Conservation (phyloP, 2,888 invertebrate species). For the Danaus chrysippus region DNA sequence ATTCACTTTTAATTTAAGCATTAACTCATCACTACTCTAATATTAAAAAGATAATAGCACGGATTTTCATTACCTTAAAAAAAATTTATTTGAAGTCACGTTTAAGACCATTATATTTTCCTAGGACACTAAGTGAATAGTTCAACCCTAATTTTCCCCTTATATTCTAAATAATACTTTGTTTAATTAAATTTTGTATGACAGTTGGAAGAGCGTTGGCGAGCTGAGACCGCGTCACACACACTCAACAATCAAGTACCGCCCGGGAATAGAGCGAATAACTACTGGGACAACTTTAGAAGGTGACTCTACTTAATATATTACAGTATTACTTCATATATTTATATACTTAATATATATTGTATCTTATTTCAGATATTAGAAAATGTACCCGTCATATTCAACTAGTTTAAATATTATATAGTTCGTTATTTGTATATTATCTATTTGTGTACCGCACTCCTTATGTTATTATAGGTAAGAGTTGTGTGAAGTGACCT, state of each 20-base stretch:
- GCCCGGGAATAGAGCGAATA: slow-evolving; percentile 93
- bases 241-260: slow-evolving; percentile 94
- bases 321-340: slow-evolving; percentile 8
- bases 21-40: too few relatives aligned
- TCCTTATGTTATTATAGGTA: slow-evolving; percentile 43
- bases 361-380: slow-evolving; percentile 69
- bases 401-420: slow-evolving; percentile 31
- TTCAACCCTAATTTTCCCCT: too few relatives aligned
- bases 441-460: slow-evolving; percentile 32
- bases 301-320: slow-evolving; percentile 75
- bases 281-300: slow-evolving; percentile 96
- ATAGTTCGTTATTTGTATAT: slow-evolving; percentile 37
- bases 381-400: slow-evolving; percentile 37
- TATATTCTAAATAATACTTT: too few relatives aligned
- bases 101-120: too few relatives aligned
- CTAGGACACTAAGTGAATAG: too few relatives aligned
- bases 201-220: slow-evolving; percentile 76
- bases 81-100: too few relatives aligned
- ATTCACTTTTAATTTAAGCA: too few relatives aligned
- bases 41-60: too few relatives aligned
- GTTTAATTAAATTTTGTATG: too few relatives aligned
- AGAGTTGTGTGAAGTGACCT: slow-evolving; percentile 45
- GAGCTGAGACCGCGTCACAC: slow-evolving; percentile 69
- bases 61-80: too few relatives aligned
- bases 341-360: slow-evolving; percentile 29